Evolutionary conservation across 2,888 invertebrate genomes (phyloP).

Genomic region (Chloroclystis v-ata): DNA sequence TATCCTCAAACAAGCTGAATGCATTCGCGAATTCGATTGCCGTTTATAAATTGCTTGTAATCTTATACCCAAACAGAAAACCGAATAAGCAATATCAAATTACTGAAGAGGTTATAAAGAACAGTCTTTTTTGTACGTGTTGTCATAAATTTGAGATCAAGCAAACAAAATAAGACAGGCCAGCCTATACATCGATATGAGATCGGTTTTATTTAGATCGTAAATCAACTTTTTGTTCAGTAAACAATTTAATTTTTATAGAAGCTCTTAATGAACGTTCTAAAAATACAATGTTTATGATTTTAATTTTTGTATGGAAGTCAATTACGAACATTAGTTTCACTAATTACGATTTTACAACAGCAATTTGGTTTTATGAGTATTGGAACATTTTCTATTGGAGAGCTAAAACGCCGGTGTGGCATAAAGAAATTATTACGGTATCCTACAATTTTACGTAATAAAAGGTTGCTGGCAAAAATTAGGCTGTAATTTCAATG

Average conservation of each 20-base stretch:
- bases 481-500: conserved; percentile 22
- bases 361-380: conserved; percentile 67
- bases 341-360: conserved; percentile 73
- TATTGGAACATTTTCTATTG: conserved; percentile 62
- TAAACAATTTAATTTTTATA: conserved; percentile 48
- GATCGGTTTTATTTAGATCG: conserved; percentile 23
- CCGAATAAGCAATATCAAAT: conserved; percentile 74
- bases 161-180: conserved; percentile 12
- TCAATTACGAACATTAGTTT: conserved; percentile 68
- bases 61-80: conserved; percentile 77
- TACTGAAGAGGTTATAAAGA: conserved; percentile 63
- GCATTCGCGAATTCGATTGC: conserved; percentile 70
- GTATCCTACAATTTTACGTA: conserved; percentile 54
- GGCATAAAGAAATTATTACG: conserved; percentile 62
- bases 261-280: conserved; percentile 42
- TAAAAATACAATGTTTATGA: conserved; percentile 47
- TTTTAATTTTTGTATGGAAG: conserved; percentile 59
- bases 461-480: conserved; percentile 48
- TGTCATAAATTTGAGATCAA: conserved; percentile 47
- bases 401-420: conserved; percentile 46
- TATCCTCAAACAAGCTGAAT: conserved; percentile 50
- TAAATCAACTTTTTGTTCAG: conserved; percentile 37
- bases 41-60: conserved; percentile 76
- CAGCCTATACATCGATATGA: conserved; percentile 20
- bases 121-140: conserved; percentile 55